Evolutionary conservation across 2,113 vertebrate species (phyloP).

Genomic region (Pipra filicauda): DNA sequence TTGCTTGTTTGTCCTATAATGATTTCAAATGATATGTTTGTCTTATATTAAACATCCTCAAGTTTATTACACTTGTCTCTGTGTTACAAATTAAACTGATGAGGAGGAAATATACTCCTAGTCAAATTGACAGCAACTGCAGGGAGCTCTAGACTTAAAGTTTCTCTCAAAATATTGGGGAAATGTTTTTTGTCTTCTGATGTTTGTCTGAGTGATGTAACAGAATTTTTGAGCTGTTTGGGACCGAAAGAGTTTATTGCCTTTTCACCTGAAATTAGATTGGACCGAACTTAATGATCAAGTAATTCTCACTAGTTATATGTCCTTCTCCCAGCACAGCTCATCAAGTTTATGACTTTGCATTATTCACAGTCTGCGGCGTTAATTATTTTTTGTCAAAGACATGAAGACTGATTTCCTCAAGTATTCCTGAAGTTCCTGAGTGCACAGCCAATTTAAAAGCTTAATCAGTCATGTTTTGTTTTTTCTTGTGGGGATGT

Average conservation of each 20-base stretch:
- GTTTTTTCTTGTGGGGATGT: not conserved
- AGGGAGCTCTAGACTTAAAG: not conserved
- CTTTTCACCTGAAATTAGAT: not conserved
- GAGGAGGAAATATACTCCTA: not conserved
- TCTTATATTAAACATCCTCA: not conserved
- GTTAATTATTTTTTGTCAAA: conserved; percentile 15
- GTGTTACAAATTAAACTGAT: not conserved
- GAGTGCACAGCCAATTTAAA: not conserved
- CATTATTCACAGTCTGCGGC: not conserved
- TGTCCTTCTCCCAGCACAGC: not conserved
- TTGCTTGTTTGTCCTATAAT: not conserved
- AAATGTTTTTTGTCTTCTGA: not conserved
- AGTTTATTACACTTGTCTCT: not conserved
- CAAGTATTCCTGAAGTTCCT: not conserved
- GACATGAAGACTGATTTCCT: conserved; percentile 20
- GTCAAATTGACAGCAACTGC: not conserved
- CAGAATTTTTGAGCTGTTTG: not conserved
- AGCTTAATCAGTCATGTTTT: not conserved
- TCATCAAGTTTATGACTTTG: conserved; percentile 15
- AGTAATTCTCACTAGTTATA: not conserved
- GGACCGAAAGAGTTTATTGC: not conserved
- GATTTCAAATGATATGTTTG: not conserved
- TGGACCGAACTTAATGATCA: not conserved
- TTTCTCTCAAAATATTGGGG: not conserved
- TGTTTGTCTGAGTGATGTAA: not conserved